A percentile compares a stretch with the other conserved stretches of the same genome.
phyloP scores from a whole-genome alignment of 1,140 invertebrate genomes.

The Neuroterus valhalla region DNA sequence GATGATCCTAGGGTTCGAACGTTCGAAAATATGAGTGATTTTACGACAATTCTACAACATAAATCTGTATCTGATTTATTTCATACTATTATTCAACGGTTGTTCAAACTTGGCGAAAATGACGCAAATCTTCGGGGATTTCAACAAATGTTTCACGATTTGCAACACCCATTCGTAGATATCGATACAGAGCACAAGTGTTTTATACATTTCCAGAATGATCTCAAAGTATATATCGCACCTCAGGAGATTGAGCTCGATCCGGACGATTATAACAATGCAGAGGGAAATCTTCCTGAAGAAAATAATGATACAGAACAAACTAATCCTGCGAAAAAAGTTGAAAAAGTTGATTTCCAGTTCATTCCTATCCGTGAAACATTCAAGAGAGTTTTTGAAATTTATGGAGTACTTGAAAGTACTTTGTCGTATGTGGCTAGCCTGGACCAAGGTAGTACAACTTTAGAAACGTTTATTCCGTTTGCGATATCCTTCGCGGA shows the following conservation, averaged over 20 bases:
- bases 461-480: too few species aligned
- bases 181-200: slow-evolving; percentile 31
- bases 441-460: too few species aligned
- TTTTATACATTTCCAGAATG: slow-evolving; percentile 34
- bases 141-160: slow-evolving; percentile 24
- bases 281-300: neutral
- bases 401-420: too few species aligned
- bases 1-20: too few species aligned
- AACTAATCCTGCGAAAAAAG: slow-evolving; percentile 37
- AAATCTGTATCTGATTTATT: neutral
- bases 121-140: neutral
- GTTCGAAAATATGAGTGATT: too few species aligned
- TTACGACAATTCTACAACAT: slow-evolving; percentile 8
- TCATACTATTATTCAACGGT: neutral
- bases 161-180: slow-evolving; percentile 30
- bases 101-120: slow-evolving; percentile 24
- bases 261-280: slow-evolving; percentile 11
- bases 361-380: too few species aligned
- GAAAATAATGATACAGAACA: slow-evolving; percentile 31
- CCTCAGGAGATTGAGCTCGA: slow-evolving; percentile 25
- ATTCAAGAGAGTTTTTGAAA: too few species aligned
- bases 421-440: too few species aligned
- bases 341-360: too few species aligned
- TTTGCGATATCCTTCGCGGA: too few species aligned
- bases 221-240: slow-evolving; percentile 26